Evolutionary conservation across 2,113 vertebrate genomes (phyloP).

Genomic region (Xenotilapia longispinis): DNA sequence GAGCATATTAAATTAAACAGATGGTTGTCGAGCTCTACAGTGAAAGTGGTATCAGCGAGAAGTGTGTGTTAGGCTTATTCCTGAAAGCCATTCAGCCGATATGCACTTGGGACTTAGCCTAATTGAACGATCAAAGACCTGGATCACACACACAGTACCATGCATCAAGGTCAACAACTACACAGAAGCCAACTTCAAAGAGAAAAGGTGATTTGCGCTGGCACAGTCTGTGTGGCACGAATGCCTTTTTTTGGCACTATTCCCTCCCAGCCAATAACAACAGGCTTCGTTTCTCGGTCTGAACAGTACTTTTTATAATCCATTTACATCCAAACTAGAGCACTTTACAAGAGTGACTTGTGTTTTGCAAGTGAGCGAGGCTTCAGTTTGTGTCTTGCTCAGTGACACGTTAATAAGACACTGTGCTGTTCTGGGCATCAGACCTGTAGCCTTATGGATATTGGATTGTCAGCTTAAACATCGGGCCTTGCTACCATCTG

Average conservation of each 20-base stretch:
- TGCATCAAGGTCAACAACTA: constrained; percentile 24
- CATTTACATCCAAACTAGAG: constrained; percentile 3
- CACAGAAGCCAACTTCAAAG: constrained; percentile 30
- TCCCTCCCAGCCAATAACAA: constrained; percentile 17
- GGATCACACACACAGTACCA: not conserved
- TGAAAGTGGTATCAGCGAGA: not conserved
- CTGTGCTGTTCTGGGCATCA: not conserved
- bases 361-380: not conserved
- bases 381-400: not conserved
- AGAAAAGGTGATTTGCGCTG: constrained; percentile 21
- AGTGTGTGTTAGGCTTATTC: not conserved
- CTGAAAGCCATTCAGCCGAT: constrained; percentile 27
- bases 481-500: not conserved
- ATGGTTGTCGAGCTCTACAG: not conserved
- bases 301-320: constrained; percentile 12
- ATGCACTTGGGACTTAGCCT: constrained; percentile 18
- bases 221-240: constrained; percentile 14
- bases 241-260: not conserved
- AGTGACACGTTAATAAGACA: not conserved
- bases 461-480: not conserved
- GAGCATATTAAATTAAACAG: not conserved
- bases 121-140: constrained; percentile 40
- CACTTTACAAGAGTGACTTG: constrained; percentile 5
- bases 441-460: not conserved
- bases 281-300: not conserved